phyloP scores from a whole-genome alignment of 92 coral and sea anemone species.

The Ricordea florida region DNA sequence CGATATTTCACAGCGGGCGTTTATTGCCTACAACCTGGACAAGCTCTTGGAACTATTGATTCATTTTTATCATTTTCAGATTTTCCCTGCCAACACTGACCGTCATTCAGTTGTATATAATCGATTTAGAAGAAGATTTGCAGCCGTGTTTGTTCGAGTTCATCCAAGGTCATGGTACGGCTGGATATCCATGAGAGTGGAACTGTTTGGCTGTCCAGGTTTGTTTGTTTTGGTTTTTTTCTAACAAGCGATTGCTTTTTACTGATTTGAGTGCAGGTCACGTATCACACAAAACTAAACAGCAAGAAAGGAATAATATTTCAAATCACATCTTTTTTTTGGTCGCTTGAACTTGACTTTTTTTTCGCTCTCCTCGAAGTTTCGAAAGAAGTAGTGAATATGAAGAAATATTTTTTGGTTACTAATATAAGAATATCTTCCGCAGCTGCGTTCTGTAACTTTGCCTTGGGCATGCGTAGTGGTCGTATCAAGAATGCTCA shows the following conservation, averaged over 20 bases:
- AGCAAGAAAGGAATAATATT: too few species aligned
- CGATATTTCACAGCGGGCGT: too few species aligned
- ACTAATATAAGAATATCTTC: too few species aligned
- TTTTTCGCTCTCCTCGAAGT: too few species aligned
- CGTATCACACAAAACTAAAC: too few species aligned
- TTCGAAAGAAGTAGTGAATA: too few species aligned
- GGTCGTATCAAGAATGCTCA: conserved; percentile 52
- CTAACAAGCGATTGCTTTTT: too few species aligned
- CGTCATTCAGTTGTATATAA: conserved; percentile 64
- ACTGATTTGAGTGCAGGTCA: too few species aligned
- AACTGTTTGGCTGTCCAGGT: conserved; percentile 75
- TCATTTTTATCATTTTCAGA: background rate
- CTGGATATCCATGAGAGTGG: conserved; percentile 86
- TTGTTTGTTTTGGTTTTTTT: background rate
- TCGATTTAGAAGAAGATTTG: conserved; percentile 33
- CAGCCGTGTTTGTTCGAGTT: conserved; percentile 61
- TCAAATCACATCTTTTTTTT: too few species aligned
- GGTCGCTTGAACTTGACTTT: too few species aligned
- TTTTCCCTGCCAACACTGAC: conserved; percentile 68
- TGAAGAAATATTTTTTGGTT: too few species aligned
- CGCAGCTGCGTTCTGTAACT: conserved; percentile 39
- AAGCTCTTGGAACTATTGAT: background rate
- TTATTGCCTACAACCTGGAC: too few species aligned
- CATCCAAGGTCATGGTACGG: conserved; percentile 69
- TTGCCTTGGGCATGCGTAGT: conserved; percentile 57